A percentile compares a stretch with the other conserved stretches of the same genome.
These are phyloP conservation scores for Phenganax marumi DNA, from an alignment of 92 coral and sea anemone genomes.

Conservation along the genomic window DNA sequence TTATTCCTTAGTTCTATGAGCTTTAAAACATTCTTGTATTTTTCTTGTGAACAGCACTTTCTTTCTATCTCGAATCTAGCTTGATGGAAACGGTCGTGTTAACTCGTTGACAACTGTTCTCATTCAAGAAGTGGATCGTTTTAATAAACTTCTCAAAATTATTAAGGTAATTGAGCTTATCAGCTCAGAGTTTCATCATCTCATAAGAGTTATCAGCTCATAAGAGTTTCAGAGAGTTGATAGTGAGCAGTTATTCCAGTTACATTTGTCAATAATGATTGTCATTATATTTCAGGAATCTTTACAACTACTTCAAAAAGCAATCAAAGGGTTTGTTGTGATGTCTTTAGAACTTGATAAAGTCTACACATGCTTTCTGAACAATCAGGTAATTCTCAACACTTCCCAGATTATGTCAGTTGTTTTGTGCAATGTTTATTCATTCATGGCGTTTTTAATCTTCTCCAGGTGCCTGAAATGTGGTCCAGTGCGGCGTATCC, in stretches of 20 bases:
- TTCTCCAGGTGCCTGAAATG: conserved; percentile 85
- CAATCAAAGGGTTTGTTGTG: conserved; percentile 97
- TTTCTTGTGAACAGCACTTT: neutral
- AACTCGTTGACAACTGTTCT: conserved; percentile 93
- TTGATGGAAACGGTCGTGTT: conserved; percentile 81
- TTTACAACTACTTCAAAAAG: conserved; percentile 87
- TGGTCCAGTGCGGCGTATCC: conserved; percentile 98
- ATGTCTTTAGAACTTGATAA: conserved; percentile 98
- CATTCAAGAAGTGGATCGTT: conserved; percentile 95
- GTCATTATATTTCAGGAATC: conserved; percentile 57
- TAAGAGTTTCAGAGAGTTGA: neutral
- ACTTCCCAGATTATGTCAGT: neutral
- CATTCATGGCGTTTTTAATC: neutral
- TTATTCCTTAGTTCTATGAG: neutral
- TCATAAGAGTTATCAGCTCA: no score
- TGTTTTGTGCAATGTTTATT: neutral
- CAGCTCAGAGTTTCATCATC: no score
- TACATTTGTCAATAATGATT: neutral
- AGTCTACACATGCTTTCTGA: conserved; percentile 94
- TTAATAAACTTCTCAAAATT: conserved; percentile 80
- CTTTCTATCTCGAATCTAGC: neutral
- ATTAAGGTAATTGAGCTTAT: conserved; percentile 67
- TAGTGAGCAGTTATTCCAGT: no score
- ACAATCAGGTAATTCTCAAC: conserved; percentile 73
- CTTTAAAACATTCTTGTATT: neutral